A percentile compares a stretch with the other conserved stretches of the same genome.
Conservation (phyloP, 2,113 vertebrate species). For the Rhipidura dahli region DNA sequence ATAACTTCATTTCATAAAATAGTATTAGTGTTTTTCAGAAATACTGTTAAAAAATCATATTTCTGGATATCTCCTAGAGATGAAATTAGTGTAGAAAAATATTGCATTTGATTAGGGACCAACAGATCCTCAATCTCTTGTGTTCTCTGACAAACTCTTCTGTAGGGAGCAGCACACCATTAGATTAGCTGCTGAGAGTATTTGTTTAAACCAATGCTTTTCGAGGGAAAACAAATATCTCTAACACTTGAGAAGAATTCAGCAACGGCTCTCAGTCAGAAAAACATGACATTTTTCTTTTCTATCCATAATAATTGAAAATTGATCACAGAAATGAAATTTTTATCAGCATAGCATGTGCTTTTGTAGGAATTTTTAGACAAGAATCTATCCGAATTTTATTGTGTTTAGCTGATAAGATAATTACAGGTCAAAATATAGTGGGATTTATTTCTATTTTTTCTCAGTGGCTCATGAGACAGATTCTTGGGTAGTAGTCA, state of each 20-base stretch:
- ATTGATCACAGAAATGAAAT: background rate
- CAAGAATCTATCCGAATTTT: background rate
- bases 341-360: background rate
- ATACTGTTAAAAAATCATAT: background rate
- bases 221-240: background rate
- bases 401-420: background rate
- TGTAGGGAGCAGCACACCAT: background rate
- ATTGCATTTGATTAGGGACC: background rate
- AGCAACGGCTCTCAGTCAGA: background rate
- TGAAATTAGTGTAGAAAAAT: background rate
- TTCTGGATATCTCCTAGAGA: background rate
- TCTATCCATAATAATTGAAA: background rate
- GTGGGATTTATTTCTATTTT: background rate
- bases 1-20: background rate
- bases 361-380: background rate
- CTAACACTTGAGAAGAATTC: background rate
- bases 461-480: background rate
- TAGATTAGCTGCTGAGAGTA: background rate
- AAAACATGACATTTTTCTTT: background rate
- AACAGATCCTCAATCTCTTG: background rate
- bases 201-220: background rate
- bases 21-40: background rate
- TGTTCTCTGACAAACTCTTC: background rate
- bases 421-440: background rate
- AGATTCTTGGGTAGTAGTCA: background rate